phyloP scores from a whole-genome alignment of 2,113 vertebrate species.

The Ptilonorhynchus violaceus region DNA sequence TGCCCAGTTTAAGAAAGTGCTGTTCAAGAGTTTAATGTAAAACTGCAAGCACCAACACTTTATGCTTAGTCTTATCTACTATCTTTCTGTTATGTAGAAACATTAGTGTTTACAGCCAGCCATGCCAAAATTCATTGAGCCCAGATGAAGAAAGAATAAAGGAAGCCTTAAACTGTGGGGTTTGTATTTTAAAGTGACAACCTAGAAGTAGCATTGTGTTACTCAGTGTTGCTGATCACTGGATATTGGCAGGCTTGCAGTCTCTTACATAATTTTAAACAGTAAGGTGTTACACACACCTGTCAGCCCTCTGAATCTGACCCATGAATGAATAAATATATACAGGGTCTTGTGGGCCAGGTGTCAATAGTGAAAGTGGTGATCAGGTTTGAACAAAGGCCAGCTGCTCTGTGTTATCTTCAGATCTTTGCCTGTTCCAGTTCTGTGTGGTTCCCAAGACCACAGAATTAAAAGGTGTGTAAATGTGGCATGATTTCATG shows the following conservation, averaged over 20 bases:
- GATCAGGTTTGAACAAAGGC: background rate
- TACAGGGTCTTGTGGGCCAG: background rate
- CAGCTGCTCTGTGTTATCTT: background rate
- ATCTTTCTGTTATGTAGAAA: background rate
- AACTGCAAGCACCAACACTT: background rate
- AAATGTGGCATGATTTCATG: background rate
- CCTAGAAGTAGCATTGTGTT: background rate
- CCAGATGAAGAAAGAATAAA: background rate
- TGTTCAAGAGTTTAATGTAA: background rate
- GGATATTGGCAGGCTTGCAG: background rate
- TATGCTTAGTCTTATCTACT: background rate
- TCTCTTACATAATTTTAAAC: background rate
- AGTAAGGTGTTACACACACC: background rate
- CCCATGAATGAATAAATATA: background rate
- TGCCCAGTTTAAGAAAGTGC: background rate
- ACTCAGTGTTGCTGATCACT: background rate
- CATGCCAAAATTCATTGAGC: background rate
- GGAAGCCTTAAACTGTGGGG: background rate
- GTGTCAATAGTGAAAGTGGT: background rate
- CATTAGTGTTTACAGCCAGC: background rate
- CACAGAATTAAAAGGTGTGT: background rate
- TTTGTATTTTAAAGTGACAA: background rate
- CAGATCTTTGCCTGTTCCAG: background rate
- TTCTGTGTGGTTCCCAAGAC: background rate
- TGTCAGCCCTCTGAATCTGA: background rate